Evolutionary conservation across 2,888 invertebrate species (phyloP).

Genomic region (Drosophila engyochracea): DNA sequence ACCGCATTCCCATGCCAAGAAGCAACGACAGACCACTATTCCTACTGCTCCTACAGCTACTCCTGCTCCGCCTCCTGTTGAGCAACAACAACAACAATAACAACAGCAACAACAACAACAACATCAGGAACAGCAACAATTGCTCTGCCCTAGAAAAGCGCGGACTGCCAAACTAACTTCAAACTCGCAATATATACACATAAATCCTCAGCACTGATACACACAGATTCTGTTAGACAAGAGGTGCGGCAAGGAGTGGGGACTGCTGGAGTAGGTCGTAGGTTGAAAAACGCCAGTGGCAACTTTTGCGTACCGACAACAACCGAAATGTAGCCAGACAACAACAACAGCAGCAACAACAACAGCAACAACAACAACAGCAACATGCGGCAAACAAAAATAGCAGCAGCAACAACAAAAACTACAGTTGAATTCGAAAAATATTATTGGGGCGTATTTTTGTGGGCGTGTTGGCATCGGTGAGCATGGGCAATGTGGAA

Average conservation of each 20-base stretch:
- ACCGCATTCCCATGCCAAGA: slow-evolving; percentile 41
- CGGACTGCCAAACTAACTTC: slow-evolving; percentile 80
- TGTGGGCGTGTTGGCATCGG: slow-evolving; percentile 49
- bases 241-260: not conserved
- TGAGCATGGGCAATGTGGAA: slow-evolving; percentile 23
- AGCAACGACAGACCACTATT: not conserved
- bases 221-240: slow-evolving; percentile 65
- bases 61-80: slow-evolving; percentile 2
- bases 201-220: slow-evolving; percentile 79
- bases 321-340: slow-evolving; percentile 44
- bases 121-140: slow-evolving; percentile 12
- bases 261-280: slow-evolving; percentile 17
- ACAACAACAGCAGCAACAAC: slow-evolving; percentile 20
- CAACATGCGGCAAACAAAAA: slow-evolving; percentile 1
- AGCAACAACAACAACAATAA: not conserved
- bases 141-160: slow-evolving; percentile 53
- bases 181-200: slow-evolving; percentile 80
- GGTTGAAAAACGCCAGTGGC: slow-evolving; percentile 51
- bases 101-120: slow-evolving; percentile 3
- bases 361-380: slow-evolving; percentile 1
- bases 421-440: slow-evolving; percentile 60
- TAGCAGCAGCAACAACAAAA: slow-evolving; percentile 14
- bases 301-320: slow-evolving; percentile 57
- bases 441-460: slow-evolving; percentile 72
- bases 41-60: not conserved